phyloP scores from a whole-genome alignment of 2,113 vertebrate genomes.

The Heptranchias perlo region DNA sequence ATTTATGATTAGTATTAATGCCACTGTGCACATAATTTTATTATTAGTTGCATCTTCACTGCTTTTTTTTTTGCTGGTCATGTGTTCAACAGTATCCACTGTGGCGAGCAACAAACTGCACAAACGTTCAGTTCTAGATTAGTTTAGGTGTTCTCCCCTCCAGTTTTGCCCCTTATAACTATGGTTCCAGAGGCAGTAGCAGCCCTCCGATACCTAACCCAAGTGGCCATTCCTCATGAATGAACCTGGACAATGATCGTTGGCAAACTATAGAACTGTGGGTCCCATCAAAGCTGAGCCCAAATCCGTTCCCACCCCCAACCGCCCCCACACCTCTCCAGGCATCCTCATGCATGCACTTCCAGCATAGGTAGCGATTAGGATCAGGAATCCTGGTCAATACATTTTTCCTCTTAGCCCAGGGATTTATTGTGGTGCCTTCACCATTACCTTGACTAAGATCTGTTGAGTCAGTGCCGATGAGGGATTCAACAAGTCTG shows the following conservation, averaged over 20 bases:
- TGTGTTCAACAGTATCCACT: not conserved
- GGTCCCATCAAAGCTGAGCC: not conserved
- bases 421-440: too few relatives aligned
- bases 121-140: not conserved
- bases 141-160: too few relatives aligned
- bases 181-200: not conserved
- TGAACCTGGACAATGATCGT: not conserved
- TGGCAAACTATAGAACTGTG: not conserved
- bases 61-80: not conserved
- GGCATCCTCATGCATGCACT: too few relatives aligned
- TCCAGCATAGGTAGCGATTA: not conserved
- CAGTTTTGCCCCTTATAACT: not conserved
- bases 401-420: too few relatives aligned
- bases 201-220: not conserved
- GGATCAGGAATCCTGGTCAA: not conserved
- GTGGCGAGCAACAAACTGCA: not conserved
- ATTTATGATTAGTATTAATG: not conserved
- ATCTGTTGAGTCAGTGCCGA: not conserved
- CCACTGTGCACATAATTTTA: not conserved
- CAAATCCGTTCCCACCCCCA: not conserved
- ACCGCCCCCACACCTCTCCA: not conserved
- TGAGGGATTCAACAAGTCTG: not conserved
- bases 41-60: not conserved
- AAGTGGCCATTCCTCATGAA: not conserved
- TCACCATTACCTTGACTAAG: not conserved